These are phyloP conservation scores for Mus pahari DNA, from an alignment of 2,113 vertebrate species.

Conservation along the genomic window DNA sequence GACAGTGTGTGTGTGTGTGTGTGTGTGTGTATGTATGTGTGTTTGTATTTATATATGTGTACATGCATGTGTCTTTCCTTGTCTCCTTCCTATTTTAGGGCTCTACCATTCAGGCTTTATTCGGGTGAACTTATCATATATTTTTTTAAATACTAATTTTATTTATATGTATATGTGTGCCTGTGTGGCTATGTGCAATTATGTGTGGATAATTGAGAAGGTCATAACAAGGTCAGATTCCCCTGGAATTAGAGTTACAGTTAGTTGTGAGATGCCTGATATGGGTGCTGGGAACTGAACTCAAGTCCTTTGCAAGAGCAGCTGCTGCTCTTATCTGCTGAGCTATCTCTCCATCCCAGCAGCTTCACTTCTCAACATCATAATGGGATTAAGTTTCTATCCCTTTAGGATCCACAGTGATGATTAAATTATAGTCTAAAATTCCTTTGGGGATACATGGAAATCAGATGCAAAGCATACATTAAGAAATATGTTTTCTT, in stretches of 20 bases:
- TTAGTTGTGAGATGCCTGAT: not conserved
- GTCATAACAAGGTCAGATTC: not conserved
- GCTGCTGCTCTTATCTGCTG: not conserved
- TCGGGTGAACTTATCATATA: not conserved
- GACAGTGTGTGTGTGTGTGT: not conserved
- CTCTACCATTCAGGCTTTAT: not conserved
- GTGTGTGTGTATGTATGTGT: not conserved
- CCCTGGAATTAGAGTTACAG: not conserved
- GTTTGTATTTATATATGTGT: too few species aligned
- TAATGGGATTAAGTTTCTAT: not conserved
- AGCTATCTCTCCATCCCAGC: not conserved
- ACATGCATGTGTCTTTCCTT: not conserved
- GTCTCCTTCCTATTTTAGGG: not conserved
- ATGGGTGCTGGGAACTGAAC: not conserved
- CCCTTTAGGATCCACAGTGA: not conserved
- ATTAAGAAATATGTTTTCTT: not conserved
- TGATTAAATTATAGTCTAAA: not conserved
- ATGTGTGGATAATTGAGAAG: not conserved
- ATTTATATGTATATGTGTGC: not conserved
- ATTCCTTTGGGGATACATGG: not conserved
- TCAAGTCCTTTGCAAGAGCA: not conserved
- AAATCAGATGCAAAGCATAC: not conserved
- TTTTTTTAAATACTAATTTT: not conserved
- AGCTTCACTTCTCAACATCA: not conserved
- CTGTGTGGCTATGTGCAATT: not conserved